Base-by-base conservation (phyloP, 2,113 vertebrate genomes). In the Chlorocebus sabaeus region DNA sequence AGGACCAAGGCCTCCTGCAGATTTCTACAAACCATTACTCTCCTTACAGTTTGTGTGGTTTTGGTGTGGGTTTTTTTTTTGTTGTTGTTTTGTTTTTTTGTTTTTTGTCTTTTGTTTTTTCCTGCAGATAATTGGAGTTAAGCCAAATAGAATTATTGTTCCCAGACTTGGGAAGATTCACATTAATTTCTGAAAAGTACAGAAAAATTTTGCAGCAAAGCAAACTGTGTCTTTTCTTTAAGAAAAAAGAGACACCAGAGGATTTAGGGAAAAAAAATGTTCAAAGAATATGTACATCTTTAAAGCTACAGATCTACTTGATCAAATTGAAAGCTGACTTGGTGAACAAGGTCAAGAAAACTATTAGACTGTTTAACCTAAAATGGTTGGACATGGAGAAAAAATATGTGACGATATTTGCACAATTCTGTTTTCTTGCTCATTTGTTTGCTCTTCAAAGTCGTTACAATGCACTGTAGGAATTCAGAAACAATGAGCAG, bases 1-100 rank as follows among this genome's bases (percentile, higher is more conserved):
- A 92, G 97, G 97, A 98, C 95, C 97, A 93, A 97, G 97, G 70
- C 95, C 80, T 97, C 98, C 98, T 96, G 84, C 84, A 82, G 98
- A 61, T 96, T 97, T 97, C 92, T 93, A 96, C 59, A 98, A 98
- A 97, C 97, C 97, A 92, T 97, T 98, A 96, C 70, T 93, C 30
- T 97, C 96, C 97, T 97, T 97, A 59, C 43, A 79, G 50, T 97
- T 98, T 97, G 55, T 96, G 50, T 64, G 55, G 20, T 94, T 97
- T 96, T 6, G 27, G 27, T 64, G 61, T 64, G 61, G 27, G n/a
- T n/a, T n/a, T n/a, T n/a, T 5, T 64, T 64, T 12, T 64, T 64
- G 5, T 40, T 40, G 40, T 64, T 10, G 5, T 61, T 61, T 27
- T 17, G 2, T 17, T 18, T 6, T 52, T 5, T 17, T 52, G 17